Evolutionary conservation across 2,888 invertebrate species (phyloP), one percentile per base, ranked within the genome.

Genomic region (Drosophila pseudotalamancana): DNA sequence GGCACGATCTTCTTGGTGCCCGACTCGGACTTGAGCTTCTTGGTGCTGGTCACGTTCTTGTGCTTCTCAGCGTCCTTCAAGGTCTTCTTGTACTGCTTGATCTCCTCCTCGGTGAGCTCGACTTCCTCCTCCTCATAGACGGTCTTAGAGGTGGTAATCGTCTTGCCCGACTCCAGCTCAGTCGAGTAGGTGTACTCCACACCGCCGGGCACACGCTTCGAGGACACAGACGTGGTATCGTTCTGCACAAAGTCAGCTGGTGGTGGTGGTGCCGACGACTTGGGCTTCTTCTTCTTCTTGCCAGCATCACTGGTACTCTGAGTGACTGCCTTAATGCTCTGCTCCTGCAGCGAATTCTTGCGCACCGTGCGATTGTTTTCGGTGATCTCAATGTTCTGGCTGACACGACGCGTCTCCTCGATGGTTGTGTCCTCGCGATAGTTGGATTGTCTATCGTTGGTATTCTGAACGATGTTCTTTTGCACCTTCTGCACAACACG

Each of bases 1-100:
- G 91, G 91, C 5, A 91, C 89, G 49, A 91, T 74, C 75, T 91
- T 90, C 79, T 91, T 91, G 45, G 90, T 90, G 55, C 91, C 91
- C 40, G 89, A 89, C 67, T 90, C 88, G 2, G 90, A 90, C 71
- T 69, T 88, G n/a, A 91, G 73, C 57, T 89, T 90, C 81, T 90
- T 91, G 45, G 91, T 88, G 69, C 85, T 87, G 71, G 90, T 90
- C 19, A 91, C 70, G 54, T 91, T 90, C 83, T 90, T 91, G 65
- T 89, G 91, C 77, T 91, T 91, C 55, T 91, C 89, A n/a, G 91
- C 91, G 27, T 91, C 91, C 77, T 89, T 90, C 9, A 91, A 59
- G 11, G 90, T 89, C 64, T 91, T 91, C 80, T 91, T 89, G 61
- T 91, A 91, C 46, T 80, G 71, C 32, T 51, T 75, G 61, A 91